phyloP scores from a whole-genome alignment of 2,888 invertebrate genomes.

The Cephus nigrinus region DNA sequence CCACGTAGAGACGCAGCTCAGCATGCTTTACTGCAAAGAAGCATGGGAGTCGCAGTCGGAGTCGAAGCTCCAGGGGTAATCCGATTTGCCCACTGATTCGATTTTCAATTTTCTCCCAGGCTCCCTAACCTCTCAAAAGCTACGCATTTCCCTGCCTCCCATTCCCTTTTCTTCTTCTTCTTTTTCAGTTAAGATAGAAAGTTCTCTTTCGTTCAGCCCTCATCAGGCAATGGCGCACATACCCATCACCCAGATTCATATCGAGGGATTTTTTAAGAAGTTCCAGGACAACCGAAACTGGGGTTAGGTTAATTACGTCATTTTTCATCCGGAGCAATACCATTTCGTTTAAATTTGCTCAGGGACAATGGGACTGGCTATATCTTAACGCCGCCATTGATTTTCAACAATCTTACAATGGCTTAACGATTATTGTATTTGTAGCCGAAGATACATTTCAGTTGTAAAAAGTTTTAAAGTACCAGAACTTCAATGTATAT shows the following conservation, averaged over 20 bases:
- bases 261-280: background rate
- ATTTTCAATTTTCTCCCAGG: slow-evolving; percentile 55
- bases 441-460: background rate
- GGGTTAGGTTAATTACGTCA: background rate
- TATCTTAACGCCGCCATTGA: background rate
- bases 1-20: slow-evolving; percentile 22
- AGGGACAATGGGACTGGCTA: background rate
- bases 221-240: background rate
- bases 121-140: slow-evolving; percentile 42
- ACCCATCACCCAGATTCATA: background rate
- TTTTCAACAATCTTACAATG: background rate
- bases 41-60: slow-evolving; percentile 33
- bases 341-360: background rate
- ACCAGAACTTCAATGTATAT: slow-evolving; percentile 38
- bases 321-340: background rate
- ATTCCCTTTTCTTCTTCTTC: slow-evolving; percentile 18
- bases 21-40: slow-evolving; percentile 24
- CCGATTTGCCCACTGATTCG: slow-evolving; percentile 55
- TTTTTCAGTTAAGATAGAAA: slow-evolving; percentile 18
- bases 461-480: background rate
- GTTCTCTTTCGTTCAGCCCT: slow-evolving; percentile 17
- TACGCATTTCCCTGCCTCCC: slow-evolving; percentile 42
- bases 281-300: background rate
- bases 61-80: slow-evolving; percentile 42
- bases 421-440: background rate